phyloP scores from a whole-genome alignment of 2,888 invertebrate genomes.

The Calephelis perditalis region DNA sequence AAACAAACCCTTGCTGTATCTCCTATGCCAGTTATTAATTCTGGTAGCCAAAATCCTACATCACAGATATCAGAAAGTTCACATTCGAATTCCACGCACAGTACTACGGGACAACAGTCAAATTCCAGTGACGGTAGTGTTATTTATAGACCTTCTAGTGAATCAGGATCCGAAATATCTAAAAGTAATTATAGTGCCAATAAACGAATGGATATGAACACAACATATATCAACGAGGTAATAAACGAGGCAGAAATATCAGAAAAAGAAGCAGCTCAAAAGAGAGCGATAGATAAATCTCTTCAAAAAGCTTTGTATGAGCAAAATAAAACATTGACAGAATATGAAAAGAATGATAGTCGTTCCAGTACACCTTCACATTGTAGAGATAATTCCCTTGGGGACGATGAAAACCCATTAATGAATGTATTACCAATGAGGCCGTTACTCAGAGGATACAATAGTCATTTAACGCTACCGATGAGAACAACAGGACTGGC shows the following conservation, averaged over 20 bases:
- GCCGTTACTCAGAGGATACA: conserved; percentile 88
- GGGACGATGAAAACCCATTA: conserved; percentile 83
- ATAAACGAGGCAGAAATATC: conserved; percentile 74
- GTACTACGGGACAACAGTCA: conserved; percentile 82
- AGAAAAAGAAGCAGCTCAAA: conserved; percentile 68
- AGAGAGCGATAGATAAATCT: conserved; percentile 46
- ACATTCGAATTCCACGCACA: conserved; percentile 76
- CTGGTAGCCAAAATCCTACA: conserved; percentile 44
- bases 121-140: conserved; percentile 86
- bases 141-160: conserved; percentile 85
- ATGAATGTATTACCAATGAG: conserved; percentile 95
- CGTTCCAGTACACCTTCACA: conserved; percentile 71
- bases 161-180: conserved; percentile 82
- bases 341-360: conserved; percentile 53
- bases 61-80: conserved; percentile 84
- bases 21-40: conserved; percentile 82
- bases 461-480: conserved; percentile 86
- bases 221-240: conserved; percentile 70
- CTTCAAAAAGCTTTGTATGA: conserved; percentile 50
- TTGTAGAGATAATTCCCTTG: conserved; percentile 73
- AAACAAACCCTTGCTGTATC: conserved; percentile 82
- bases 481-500: conserved; percentile 76
- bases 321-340: conserved; percentile 55
- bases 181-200: conserved; percentile 67
- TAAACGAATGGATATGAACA: conserved; percentile 72